A percentile compares a stretch with the other conserved stretches of the same genome.
Conservation (phyloP, 2,888 invertebrate species). For the Boloria euphrosyne region DNA sequence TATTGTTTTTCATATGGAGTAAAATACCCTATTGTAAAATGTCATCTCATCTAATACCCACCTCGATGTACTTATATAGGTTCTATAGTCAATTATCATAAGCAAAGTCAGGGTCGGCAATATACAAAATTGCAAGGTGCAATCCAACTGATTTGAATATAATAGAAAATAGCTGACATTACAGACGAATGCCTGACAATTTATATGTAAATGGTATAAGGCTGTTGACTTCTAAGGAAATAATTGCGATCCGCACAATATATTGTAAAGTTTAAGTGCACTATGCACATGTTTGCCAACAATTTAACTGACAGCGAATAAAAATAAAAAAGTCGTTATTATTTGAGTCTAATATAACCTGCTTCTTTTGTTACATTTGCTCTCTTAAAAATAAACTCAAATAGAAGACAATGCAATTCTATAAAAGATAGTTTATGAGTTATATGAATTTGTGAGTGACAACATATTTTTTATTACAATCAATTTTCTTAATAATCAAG, state of each 20-base stretch:
- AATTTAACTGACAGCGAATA: background rate
- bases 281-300: background rate
- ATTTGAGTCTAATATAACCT: too few species aligned
- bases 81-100: background rate
- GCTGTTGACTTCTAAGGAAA: slow-evolving; percentile 48
- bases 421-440: too few species aligned
- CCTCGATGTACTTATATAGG: background rate
- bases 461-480: too few species aligned
- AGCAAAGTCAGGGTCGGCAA: background rate
- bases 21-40: background rate
- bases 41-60: background rate
- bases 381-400: too few species aligned
- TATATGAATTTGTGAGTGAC: too few species aligned
- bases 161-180: slow-evolving; percentile 64
- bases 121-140: background rate
- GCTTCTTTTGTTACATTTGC: too few species aligned
- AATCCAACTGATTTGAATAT: slow-evolving; percentile 64
- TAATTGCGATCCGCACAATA: slow-evolving; percentile 47
- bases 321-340: background rate
- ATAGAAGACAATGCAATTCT: too few species aligned
- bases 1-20: too few species aligned
- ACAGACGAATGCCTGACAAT: slow-evolving; percentile 49
- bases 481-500: too few species aligned
- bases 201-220: slow-evolving; percentile 61
- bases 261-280: slow-evolving; percentile 3